A percentile compares a stretch with the other conserved stretches of the same genome.
These are phyloP conservation scores for Petrolisthes manimaculis DNA, from an alignment of 2,888 invertebrate species.

Conservation along the genomic window DNA sequence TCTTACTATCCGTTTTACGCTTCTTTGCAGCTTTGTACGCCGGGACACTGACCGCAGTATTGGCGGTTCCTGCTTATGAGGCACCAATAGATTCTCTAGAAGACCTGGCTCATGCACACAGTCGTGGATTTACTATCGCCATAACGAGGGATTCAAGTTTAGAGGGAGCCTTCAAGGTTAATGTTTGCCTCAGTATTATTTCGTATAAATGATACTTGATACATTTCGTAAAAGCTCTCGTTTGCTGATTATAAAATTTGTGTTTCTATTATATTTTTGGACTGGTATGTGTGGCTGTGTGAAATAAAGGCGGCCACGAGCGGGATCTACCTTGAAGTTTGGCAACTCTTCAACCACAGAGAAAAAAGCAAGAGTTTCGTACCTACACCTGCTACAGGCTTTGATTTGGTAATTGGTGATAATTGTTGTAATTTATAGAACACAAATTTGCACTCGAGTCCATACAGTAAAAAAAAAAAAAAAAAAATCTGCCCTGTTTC, in stretches of 20 bases:
- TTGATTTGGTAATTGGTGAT: conserved; percentile 29
- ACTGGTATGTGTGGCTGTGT: not conserved
- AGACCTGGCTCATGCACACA: conserved; percentile 22
- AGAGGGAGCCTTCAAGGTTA: conserved; percentile 31
- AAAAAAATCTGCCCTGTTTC: too few species aligned
- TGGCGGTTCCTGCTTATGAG: conserved; percentile 37
- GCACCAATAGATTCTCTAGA: conserved; percentile 43
- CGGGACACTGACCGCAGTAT: conserved; percentile 42
- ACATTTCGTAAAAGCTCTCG: too few species aligned
- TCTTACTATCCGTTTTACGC: too few species aligned
- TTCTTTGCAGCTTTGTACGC: conserved; percentile 29
- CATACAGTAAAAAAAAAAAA: too few species aligned
- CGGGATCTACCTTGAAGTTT: conserved; percentile 46
- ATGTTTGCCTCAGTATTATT: too few species aligned
- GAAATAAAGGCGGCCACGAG: conserved; percentile 19
- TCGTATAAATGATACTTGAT: too few species aligned
- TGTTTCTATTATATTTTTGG: not conserved
- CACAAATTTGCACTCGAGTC: too few species aligned
- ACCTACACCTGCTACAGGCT: conserved; percentile 21
- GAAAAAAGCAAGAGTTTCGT: conserved; percentile 36
- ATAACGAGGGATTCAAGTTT: conserved; percentile 44
- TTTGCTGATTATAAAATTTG: too few species aligned
- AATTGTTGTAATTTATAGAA: too few species aligned
- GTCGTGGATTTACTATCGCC: conserved; percentile 31
- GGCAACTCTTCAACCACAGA: conserved; percentile 46